These are phyloP conservation scores for Eurois occulta DNA, from an alignment of 2,888 invertebrate species.

Conservation along the genomic window DNA sequence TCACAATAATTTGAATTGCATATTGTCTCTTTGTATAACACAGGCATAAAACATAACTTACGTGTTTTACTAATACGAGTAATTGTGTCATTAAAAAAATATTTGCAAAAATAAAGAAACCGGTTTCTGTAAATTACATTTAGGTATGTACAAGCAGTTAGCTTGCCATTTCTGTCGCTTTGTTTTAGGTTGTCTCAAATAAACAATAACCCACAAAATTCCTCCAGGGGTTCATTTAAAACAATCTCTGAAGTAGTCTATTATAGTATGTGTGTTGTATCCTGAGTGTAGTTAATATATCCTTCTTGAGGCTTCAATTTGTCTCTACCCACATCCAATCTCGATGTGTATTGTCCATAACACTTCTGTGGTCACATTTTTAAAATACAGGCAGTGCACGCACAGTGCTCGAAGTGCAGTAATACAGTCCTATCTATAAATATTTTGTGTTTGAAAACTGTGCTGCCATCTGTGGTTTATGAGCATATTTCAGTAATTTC, in stretches of 20 bases:
- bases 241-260: background rate
- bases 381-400: background rate
- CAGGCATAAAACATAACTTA: conserved; percentile 16
- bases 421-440: no score
- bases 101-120: conserved; percentile 18
- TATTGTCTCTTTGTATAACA: conserved; percentile 25
- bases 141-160: background rate
- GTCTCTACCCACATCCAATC: background rate
- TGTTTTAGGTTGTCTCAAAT: background rate
- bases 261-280: no score
- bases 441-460: background rate
- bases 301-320: background rate
- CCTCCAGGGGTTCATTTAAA: background rate
- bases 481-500: background rate
- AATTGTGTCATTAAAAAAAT: conserved; percentile 22
- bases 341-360: background rate
- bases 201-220: no score
- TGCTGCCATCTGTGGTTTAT: conserved; percentile 48
- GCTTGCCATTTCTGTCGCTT: background rate
- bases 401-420: no score
- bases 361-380: background rate
- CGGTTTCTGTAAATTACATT: background rate
- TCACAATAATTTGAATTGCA: conserved; percentile 45
- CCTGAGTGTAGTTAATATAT: background rate
- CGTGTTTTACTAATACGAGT: conserved; percentile 20